phyloP scores from a whole-genome alignment of 2,113 vertebrate species.

The Dermatemys mawii region DNA sequence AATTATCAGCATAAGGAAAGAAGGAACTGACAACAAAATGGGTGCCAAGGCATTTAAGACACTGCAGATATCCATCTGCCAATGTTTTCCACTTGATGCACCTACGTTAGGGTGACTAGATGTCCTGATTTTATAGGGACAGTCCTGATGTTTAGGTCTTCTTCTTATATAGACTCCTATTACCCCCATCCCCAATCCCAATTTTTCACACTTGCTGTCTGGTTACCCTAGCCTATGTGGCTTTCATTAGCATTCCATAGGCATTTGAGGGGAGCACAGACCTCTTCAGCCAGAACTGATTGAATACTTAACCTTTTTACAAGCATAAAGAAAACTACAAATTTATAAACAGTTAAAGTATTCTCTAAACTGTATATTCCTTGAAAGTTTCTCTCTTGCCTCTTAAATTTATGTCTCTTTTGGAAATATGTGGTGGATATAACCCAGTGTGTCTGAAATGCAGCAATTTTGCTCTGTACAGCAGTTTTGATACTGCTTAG shows the following conservation, averaged over 20 bases:
- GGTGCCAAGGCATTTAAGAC: conserved; percentile 54
- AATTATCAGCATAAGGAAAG: conserved; percentile 50
- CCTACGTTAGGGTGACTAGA: no score
- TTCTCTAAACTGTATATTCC: background rate
- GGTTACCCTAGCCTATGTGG: no score
- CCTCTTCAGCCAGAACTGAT: background rate
- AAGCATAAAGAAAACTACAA: conserved; percentile 23
- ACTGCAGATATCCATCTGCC: conserved; percentile 65
- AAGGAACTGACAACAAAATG: conserved; percentile 36
- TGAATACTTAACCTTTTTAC: conserved; percentile 30
- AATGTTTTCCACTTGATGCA: conserved; percentile 64
- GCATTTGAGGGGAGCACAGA: conserved; percentile 30
- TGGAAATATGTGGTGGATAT: background rate
- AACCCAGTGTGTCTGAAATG: background rate
- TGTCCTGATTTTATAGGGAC: no score
- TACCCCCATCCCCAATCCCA: no score
- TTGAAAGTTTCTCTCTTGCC: conserved; percentile 36
- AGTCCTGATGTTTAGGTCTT: no score
- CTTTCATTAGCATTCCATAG: conserved; percentile 55
- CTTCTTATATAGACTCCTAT: no score
- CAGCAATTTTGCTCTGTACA: background rate
- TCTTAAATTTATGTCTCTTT: background rate
- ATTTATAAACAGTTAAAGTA: conserved; percentile 50
- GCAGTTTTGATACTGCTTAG: background rate
- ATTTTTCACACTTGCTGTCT: no score